These are phyloP conservation scores for Grammomys dolichurus DNA, from an alignment of 2,113 vertebrate genomes.

Conservation along the genomic window DNA sequence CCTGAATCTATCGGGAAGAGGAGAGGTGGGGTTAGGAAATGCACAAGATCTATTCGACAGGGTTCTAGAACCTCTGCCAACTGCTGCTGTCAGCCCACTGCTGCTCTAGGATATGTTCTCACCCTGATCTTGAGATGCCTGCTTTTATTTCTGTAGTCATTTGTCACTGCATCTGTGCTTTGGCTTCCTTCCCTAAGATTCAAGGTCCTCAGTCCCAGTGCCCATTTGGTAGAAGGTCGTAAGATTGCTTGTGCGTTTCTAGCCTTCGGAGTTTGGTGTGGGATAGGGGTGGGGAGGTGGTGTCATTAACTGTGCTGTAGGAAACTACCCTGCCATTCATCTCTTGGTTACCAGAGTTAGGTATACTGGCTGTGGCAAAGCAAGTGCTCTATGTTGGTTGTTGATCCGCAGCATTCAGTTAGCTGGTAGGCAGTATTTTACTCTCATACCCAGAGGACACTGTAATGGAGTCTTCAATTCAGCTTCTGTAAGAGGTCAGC, in stretches of 20 bases:
- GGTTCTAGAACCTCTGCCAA: neutral
- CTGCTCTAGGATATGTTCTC: too few relatives aligned
- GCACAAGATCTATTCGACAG: neutral
- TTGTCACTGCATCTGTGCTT: neutral
- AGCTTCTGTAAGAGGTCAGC: neutral
- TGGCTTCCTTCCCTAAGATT: neutral
- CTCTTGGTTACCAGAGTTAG: neutral
- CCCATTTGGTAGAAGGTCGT: neutral
- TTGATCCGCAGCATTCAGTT: slow-evolving; percentile 7
- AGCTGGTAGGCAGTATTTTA: neutral
- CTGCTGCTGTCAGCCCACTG: neutral
- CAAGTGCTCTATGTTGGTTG: neutral
- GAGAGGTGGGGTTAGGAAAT: neutral
- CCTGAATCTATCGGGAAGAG: neutral
- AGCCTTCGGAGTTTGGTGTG: neutral
- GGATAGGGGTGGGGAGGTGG: too few relatives aligned
- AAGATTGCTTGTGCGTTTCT: neutral
- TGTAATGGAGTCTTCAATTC: neutral
- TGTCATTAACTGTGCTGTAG: neutral
- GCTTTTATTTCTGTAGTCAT: neutral
- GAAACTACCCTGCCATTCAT: neutral
- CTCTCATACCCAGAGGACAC: neutral
- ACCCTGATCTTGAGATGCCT: neutral
- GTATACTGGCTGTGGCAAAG: neutral
- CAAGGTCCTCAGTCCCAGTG: neutral